phyloP scores from a whole-genome alignment of 2,113 vertebrate genomes.

The Suncus etruscus region DNA sequence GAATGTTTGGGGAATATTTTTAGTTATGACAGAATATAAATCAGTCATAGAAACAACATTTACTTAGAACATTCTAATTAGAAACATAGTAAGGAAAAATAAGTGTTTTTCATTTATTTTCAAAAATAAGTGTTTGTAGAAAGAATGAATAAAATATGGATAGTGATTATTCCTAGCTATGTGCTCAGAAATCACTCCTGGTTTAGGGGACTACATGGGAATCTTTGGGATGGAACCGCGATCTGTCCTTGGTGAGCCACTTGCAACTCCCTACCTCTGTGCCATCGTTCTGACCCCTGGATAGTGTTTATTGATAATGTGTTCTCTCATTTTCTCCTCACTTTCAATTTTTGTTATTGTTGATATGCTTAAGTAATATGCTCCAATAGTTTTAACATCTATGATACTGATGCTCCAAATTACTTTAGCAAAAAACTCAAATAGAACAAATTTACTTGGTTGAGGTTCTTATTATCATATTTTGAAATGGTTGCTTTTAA shows the following conservation, averaged over 20 bases:
- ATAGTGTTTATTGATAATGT: neutral
- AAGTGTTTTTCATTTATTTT: too few species aligned
- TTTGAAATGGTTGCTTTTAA: slow-evolving; percentile 4
- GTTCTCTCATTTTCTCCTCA: neutral
- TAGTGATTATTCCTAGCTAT: too few species aligned
- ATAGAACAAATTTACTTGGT: neutral
- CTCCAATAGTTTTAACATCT: too few species aligned
- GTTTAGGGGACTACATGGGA: too few species aligned
- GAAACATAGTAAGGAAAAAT: neutral
- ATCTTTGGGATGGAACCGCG: too few species aligned
- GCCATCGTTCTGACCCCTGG: too few species aligned
- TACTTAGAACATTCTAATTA: neutral
- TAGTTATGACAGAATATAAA: neutral
- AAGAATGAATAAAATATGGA: neutral
- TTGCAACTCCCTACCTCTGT: too few species aligned
- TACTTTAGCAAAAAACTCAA: neutral
- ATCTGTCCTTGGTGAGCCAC: too few species aligned
- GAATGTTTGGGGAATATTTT: neutral
- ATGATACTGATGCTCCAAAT: too few species aligned
- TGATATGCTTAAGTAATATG: too few species aligned
- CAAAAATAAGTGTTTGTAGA: neutral
- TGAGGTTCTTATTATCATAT: slow-evolving; percentile 7
- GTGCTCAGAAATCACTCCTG: too few species aligned
- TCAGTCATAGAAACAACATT: neutral
- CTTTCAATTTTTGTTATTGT: neutral